Conservation (phyloP, 1,140 invertebrate genomes). For the Zaprionus vittiger region DNA sequence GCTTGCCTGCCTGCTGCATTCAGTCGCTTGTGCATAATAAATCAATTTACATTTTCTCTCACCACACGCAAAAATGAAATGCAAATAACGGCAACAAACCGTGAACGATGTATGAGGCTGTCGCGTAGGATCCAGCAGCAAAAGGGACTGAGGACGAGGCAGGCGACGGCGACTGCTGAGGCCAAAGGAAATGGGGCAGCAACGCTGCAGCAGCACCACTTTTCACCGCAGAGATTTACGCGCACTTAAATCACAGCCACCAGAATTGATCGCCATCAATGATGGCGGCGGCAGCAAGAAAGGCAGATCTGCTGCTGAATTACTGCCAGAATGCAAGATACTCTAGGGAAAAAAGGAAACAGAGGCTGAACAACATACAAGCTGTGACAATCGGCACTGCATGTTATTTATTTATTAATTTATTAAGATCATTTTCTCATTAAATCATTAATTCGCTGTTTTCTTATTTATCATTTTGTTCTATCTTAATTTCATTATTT, state of each 20-base stretch:
- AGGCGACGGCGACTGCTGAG: neutral
- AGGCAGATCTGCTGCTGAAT: neutral
- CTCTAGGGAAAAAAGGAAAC: too few species aligned
- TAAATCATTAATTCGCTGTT: too few species aligned
- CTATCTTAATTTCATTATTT: too few species aligned
- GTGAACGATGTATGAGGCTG: constrained; percentile 45
- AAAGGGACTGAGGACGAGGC: neutral
- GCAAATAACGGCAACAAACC: constrained; percentile 73
- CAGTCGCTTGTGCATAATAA: constrained; percentile 77
- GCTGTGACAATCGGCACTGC: too few species aligned
- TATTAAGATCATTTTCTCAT: too few species aligned
- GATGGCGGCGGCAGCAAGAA: constrained; percentile 24
- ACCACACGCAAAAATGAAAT: constrained; percentile 73
- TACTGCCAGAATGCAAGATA: neutral
- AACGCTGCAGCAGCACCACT: constrained; percentile 40
- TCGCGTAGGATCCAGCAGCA: neutral
- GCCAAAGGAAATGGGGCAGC: constrained; percentile 9
- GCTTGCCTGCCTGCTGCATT: constrained; percentile 27
- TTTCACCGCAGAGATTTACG: constrained; percentile 76
- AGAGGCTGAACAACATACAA: too few species aligned
- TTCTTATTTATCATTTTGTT: too few species aligned
- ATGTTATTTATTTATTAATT: too few species aligned
- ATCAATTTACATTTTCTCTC: constrained; percentile 78
- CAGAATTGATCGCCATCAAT: constrained; percentile 73
- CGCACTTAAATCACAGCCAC: constrained; percentile 73